Evolutionary conservation across 2,113 vertebrate species (phyloP).

Genomic region (Oncorhynchus tshawytscha): DNA sequence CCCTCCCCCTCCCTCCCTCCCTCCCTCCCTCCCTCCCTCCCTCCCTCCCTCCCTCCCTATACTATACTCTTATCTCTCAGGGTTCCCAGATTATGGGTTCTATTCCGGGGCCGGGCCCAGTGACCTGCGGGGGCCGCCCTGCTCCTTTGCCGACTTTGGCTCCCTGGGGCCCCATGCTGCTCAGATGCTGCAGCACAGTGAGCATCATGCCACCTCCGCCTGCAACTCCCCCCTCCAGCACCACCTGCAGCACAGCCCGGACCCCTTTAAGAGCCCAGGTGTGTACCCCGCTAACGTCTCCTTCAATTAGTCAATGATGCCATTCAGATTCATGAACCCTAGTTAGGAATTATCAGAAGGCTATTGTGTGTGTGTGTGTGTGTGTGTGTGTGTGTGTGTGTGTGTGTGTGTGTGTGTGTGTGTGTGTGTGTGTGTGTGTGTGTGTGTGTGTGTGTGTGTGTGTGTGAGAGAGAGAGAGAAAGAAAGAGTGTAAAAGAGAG

Average conservation of each 20-base stretch:
- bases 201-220: slow-evolving; percentile 73
- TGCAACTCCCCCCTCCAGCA: slow-evolving; percentile 67
- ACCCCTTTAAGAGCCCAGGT: slow-evolving; percentile 80
- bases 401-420: too few relatives aligned
- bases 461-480: too few relatives aligned
- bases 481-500: too few relatives aligned
- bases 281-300: slow-evolving; percentile 64
- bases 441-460: too few relatives aligned
- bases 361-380: background rate
- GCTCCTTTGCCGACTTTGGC: slow-evolving; percentile 75
- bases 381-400: too few relatives aligned
- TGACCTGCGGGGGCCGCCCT: slow-evolving; percentile 69
- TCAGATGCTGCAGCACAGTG: slow-evolving; percentile 74
- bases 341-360: background rate
- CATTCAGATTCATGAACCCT: slow-evolving; percentile 32
- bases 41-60: background rate
- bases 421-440: too few relatives aligned
- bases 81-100: slow-evolving; percentile 74
- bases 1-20: background rate
- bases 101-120: slow-evolving; percentile 71
- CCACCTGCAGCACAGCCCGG: slow-evolving; percentile 62
- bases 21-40: background rate
- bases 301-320: slow-evolving; percentile 41
- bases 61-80: slow-evolving; percentile 55
- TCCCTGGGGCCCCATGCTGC: slow-evolving; percentile 73